These are phyloP conservation scores for Stegostoma tigrinum DNA, from an alignment of 2,113 vertebrate species.

Conservation along the genomic window DNA sequence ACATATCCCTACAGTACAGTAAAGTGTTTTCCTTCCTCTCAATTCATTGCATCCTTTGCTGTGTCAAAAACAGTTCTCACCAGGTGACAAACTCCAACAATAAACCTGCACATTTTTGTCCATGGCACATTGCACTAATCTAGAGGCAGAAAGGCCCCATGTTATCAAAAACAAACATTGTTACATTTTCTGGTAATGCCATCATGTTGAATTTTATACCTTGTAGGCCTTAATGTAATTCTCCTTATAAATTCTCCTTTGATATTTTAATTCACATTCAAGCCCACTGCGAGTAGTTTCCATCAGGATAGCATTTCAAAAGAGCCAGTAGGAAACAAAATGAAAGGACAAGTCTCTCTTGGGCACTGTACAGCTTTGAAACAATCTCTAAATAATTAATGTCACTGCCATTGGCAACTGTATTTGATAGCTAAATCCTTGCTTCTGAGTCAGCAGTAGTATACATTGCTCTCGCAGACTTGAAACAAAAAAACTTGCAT, in stretches of 20 bases:
- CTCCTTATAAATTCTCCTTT: conserved; percentile 9
- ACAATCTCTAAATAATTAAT: conserved; percentile 31
- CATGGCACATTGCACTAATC: neutral
- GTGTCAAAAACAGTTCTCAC: neutral
- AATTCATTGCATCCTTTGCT: neutral
- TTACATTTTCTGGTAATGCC: neutral
- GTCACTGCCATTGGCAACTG: neutral
- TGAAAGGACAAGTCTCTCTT: neutral
- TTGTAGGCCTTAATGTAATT: neutral
- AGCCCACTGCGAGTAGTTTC: neutral
- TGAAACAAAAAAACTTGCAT: neutral
- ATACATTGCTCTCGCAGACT: neutral
- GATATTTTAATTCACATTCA: conserved; percentile 11
- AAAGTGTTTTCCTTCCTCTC: neutral
- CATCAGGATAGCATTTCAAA: conserved; percentile 17
- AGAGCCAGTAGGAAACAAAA: conserved; percentile 16
- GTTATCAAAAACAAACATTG: neutral
- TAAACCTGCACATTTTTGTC: neutral
- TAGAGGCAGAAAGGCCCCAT: neutral
- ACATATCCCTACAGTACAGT: neutral
- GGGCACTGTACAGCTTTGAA: conserved; percentile 22
- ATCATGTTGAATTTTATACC: neutral
- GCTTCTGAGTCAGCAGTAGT: conserved; percentile 12
- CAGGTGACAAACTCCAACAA: neutral
- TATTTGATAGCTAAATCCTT: neutral